These are phyloP conservation scores for Triops longicaudatus DNA, from an alignment of 1,140 invertebrate species.

Conservation along the genomic window DNA sequence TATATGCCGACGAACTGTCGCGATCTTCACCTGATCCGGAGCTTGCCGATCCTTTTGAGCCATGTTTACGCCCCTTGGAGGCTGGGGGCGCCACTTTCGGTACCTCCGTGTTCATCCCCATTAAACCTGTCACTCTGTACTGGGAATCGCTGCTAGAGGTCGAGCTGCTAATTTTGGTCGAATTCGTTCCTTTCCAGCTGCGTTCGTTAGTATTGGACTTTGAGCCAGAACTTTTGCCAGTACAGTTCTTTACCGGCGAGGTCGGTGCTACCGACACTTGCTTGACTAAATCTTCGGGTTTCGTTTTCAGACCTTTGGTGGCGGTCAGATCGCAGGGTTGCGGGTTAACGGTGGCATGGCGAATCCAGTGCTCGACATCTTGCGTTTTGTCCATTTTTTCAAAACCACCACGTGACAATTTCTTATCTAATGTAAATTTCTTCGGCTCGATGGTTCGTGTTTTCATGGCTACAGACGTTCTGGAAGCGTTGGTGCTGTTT, in stretches of 20 bases:
- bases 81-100: neutral
- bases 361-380: constrained; percentile 30
- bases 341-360: constrained; percentile 21
- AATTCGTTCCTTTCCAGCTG: constrained; percentile 32
- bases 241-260: neutral
- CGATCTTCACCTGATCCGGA: constrained; percentile 46
- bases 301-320: constrained; percentile 6
- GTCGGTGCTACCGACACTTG: neutral
- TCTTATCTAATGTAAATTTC: constrained; percentile 8
- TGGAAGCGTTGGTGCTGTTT: neutral
- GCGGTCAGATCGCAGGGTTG: neutral
- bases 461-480: neutral
- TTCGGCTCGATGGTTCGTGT: constrained; percentile 10
- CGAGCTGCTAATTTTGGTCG: constrained; percentile 25
- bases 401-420: neutral
- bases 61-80: neutral
- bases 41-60: constrained; percentile 10
- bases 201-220: constrained; percentile 3
- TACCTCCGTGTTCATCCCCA: constrained; percentile 15
- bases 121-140: constrained; percentile 32
- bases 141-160: constrained; percentile 24
- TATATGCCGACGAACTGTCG: constrained; percentile 64
- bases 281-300: neutral
- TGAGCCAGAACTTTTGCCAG: constrained; percentile 36
- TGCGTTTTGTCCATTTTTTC: constrained; percentile 25